Percentiles rank a stretch among this genome's conserved stretches.
Evolutionary conservation across 2,797 vertebrate genomes (phyloP).

Genomic region (Sebastes hopkinsi): DNA sequence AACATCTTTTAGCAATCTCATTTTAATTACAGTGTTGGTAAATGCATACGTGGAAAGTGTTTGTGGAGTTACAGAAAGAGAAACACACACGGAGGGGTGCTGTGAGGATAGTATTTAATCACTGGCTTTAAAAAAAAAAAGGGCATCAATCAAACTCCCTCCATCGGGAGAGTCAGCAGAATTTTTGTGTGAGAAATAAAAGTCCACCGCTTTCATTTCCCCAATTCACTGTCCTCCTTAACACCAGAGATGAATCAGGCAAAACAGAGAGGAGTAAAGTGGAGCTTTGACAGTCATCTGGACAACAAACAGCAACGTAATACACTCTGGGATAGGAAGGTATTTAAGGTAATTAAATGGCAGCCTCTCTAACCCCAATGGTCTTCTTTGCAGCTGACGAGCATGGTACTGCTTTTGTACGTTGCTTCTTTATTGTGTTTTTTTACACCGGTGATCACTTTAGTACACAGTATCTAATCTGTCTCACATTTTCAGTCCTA

Average conservation of each 20-base stretch:
- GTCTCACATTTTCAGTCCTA: background rate
- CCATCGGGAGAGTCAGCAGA: conserved; percentile 4
- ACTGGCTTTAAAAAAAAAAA: background rate
- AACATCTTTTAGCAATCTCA: background rate
- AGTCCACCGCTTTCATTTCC: conserved; percentile 10
- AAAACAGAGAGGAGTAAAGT: conserved; percentile 26
- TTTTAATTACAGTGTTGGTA: background rate
- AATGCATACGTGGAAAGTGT: background rate
- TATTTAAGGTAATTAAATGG: conserved; percentile 12
- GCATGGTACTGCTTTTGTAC: background rate
- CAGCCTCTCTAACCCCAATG: background rate
- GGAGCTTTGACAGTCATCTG: conserved; percentile 33
- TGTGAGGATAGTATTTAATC: conserved; percentile 30
- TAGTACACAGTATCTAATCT: background rate
- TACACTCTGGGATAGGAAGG: background rate
- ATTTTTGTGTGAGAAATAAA: conserved; percentile 11
- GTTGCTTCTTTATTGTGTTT: background rate
- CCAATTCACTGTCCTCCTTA: conserved; percentile 19
- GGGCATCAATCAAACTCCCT: background rate
- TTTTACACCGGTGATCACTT: background rate
- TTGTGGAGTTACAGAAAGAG: background rate
- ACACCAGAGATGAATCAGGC: conserved; percentile 30
- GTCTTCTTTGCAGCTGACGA: background rate
- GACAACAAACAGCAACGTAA: conserved; percentile 11
- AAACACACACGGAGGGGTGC: background rate